Conservation (phyloP, 1,140 invertebrate genomes). For the Caenorhabditis latens region DNA sequence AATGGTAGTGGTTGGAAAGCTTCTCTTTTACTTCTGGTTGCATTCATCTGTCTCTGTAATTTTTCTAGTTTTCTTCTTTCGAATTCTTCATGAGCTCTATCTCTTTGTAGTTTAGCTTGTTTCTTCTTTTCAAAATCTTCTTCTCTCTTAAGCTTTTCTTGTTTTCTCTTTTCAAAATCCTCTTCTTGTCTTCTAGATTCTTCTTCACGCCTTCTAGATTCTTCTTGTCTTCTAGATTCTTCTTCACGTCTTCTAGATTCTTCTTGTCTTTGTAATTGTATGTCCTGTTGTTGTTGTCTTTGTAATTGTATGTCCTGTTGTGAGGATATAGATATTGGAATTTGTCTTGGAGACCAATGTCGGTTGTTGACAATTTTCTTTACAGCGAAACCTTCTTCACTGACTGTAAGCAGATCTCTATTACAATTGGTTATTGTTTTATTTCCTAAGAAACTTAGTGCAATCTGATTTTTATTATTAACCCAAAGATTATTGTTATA, state of each 20-base stretch:
- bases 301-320: no score
- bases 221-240: not conserved
- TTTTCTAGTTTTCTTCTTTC: no score
- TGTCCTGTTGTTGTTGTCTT: no score
- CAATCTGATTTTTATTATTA: slow-evolving; percentile 52
- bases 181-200: not conserved
- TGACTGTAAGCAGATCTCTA: slow-evolving; percentile 54
- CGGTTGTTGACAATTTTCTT: no score
- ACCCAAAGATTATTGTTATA: slow-evolving; percentile 43
- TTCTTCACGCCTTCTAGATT: not conserved
- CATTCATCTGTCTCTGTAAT: no score
- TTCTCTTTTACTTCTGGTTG: no score
- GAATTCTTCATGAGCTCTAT: no score
- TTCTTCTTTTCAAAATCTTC: no score
- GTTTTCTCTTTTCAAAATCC: not conserved
- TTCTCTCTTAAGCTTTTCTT: not conserved
- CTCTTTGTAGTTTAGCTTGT: no score
- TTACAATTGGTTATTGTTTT: slow-evolving; percentile 62
- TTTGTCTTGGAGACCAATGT: slow-evolving; percentile 30
- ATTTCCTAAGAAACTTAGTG: slow-evolving; percentile 8
- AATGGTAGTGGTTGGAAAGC: slow-evolving; percentile 30
- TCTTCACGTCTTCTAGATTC: not conserved
- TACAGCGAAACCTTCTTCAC: slow-evolving; percentile 65
- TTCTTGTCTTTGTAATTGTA: slow-evolving; percentile 26
- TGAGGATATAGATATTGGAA: no score